These are phyloP conservation scores for Gallinago media DNA, from an alignment of 2,113 vertebrate species.

Conservation along the genomic window DNA sequence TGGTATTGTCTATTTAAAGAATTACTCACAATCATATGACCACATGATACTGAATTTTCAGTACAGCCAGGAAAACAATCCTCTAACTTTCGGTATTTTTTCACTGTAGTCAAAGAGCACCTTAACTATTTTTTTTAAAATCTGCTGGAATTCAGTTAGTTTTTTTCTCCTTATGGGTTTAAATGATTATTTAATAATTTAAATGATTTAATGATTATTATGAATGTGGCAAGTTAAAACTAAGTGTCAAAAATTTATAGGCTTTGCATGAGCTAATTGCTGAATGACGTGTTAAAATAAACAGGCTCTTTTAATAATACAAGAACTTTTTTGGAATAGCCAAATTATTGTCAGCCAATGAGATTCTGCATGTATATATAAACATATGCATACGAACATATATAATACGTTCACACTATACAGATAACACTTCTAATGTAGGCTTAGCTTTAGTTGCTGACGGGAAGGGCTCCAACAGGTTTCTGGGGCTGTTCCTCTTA, in stretches of 20 bases:
- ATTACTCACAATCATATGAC: not conserved
- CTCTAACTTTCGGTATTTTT: not conserved
- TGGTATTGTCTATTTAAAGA: not conserved
- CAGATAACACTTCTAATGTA: not conserved
- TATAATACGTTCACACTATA: not conserved
- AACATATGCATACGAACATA: not conserved
- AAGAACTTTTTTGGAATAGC: not conserved
- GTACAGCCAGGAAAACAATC: not conserved
- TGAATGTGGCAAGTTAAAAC: not conserved
- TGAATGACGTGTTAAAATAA: not conserved
- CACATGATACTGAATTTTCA: not conserved
- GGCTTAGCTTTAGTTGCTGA: not conserved
- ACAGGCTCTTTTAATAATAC: not conserved
- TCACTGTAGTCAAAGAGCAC: not conserved
- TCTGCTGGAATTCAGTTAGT: not conserved
- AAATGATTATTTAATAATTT: not conserved
- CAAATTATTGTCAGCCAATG: not conserved
- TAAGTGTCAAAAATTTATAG: not conserved
- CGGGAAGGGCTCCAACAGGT: not conserved
- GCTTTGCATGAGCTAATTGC: not conserved
- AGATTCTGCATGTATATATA: not conserved
- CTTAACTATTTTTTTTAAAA: not conserved
- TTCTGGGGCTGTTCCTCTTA: not conserved
- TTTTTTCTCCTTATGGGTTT: not conserved
- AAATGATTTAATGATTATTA: not conserved